These are phyloP conservation scores for Sminthurides aquaticus DNA, from an alignment of 2,888 invertebrate genomes.

Conservation along the genomic window DNA sequence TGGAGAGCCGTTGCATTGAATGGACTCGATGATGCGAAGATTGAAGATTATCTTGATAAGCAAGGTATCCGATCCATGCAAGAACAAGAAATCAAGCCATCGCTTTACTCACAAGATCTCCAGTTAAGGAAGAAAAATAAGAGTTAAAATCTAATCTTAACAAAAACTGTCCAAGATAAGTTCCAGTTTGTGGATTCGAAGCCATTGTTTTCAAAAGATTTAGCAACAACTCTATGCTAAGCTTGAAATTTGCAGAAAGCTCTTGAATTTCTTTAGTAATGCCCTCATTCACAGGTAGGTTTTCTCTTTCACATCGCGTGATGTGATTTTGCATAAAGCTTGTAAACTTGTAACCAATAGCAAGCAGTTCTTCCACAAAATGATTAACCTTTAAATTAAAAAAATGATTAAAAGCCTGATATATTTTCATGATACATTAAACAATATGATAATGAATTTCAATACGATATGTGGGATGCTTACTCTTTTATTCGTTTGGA, in stretches of 20 bases:
- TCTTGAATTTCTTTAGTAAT: constrained; percentile 32
- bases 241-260: constrained; percentile 33
- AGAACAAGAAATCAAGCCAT: constrained; percentile 84
- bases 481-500: constrained; percentile 32
- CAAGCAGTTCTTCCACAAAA: constrained; percentile 38
- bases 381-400: constrained; percentile 27
- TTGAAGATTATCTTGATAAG: constrained; percentile 95
- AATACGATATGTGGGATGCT: not conserved
- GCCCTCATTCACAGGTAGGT: constrained; percentile 39
- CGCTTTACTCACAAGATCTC: constrained; percentile 7
- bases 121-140: constrained; percentile 35
- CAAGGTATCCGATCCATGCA: constrained; percentile 92
- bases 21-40: constrained; percentile 96
- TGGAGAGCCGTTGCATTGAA: constrained; percentile 95
- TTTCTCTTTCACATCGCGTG: constrained; percentile 28
- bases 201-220: constrained; percentile 36
- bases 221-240: constrained; percentile 38
- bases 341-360: constrained; percentile 34
- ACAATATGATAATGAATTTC: not conserved
- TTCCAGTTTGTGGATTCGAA: constrained; percentile 36
- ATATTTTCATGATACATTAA: not conserved
- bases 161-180: constrained; percentile 38
- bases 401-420: not conserved
- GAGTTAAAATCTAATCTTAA: constrained; percentile 41
- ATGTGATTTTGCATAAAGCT: constrained; percentile 34